Percentiles rank a stretch among this genome's conserved stretches.
Evolutionary conservation across 2,113 vertebrate species (phyloP).

Genomic region (Polypterus bichir): DNA sequence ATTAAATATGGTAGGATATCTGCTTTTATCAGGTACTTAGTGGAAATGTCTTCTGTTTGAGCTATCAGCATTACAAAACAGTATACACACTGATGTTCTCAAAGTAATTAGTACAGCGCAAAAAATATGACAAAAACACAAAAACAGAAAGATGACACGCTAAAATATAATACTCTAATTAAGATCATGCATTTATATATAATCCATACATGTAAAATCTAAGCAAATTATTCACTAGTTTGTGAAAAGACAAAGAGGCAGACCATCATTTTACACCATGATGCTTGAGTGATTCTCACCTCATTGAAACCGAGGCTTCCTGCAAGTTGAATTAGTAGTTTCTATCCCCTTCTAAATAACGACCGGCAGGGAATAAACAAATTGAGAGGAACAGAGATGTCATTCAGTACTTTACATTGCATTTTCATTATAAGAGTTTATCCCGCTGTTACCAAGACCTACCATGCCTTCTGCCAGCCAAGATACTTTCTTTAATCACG

Average conservation of each 20-base stretch:
- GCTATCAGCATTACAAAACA: neutral
- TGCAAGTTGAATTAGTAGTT: neutral
- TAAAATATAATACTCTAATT: no score
- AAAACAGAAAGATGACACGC: neutral
- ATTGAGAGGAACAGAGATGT: neutral
- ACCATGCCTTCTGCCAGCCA: neutral
- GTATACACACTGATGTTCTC: neutral
- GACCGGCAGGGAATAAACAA: neutral
- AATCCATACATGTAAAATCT: no score
- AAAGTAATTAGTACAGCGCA: neutral
- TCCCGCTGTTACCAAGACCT: neutral
- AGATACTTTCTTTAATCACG: neutral
- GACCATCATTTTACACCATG: neutral
- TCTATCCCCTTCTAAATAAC: neutral
- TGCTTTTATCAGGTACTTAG: no score
- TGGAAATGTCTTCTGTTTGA: no score
- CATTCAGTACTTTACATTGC: neutral
- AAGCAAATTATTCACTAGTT: no score
- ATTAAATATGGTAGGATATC: no score
- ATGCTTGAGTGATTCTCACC: conserved; percentile 7
- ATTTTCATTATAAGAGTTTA: neutral
- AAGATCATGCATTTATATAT: no score
- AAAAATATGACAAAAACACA: neutral
- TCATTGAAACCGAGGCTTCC: neutral
- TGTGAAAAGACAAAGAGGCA: no score